These are phyloP conservation scores for Agrilus mali DNA, from an alignment of 2,888 invertebrate genomes.

Conservation along the genomic window DNA sequence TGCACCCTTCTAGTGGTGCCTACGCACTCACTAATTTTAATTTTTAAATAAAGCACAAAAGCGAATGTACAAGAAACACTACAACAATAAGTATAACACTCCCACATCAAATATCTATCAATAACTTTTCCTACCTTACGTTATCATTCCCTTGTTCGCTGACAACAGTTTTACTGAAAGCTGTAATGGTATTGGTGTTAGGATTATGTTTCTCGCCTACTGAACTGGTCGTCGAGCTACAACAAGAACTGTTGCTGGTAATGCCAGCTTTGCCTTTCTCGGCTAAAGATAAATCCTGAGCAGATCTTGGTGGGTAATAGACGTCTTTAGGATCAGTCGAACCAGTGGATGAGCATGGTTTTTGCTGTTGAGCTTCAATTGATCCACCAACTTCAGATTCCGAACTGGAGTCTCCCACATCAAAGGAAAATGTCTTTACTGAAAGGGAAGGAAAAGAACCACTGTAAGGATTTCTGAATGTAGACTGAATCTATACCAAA, in stretches of 20 bases:
- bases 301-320: conserved; percentile 27
- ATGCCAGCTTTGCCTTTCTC: conserved; percentile 38
- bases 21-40: too few relatives aligned
- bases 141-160: conserved; percentile 25
- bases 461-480: neutral
- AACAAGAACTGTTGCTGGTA: conserved; percentile 38
- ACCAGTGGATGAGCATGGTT: conserved; percentile 12
- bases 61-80: neutral
- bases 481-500: too few relatives aligned
- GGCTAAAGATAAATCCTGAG: conserved; percentile 36
- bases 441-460: conserved; percentile 12
- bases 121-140: conserved; percentile 1
- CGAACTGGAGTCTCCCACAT: conserved; percentile 52
- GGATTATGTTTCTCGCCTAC: conserved; percentile 29
- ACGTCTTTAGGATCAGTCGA: conserved; percentile 34
- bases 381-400: conserved; percentile 50
- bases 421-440: conserved; percentile 50
- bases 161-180: conserved; percentile 23
- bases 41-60: too few relatives aligned
- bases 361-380: conserved; percentile 20
- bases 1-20: neutral
- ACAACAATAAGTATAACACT: neutral
- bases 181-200: conserved; percentile 4
- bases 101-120: too few relatives aligned
- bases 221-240: conserved; percentile 42